These are phyloP conservation scores for Dastarcus helophoroides DNA, from an alignment of 2,888 invertebrate genomes.

Conservation along the genomic window DNA sequence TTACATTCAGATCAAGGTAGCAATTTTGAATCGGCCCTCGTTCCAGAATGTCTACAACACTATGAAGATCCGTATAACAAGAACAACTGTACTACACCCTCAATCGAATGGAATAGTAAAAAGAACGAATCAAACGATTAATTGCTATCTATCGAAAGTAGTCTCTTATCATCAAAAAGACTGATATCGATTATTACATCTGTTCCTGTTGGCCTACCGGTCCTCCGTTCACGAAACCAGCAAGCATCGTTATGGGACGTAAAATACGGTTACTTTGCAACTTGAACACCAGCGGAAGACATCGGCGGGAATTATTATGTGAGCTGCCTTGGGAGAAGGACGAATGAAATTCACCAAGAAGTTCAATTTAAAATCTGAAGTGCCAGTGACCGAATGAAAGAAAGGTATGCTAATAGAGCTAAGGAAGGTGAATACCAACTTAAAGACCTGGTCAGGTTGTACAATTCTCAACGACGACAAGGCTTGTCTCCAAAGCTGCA, in stretches of 20 bases:
- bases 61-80: slow-evolving; percentile 1
- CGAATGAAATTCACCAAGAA: no score
- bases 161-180: slow-evolving; percentile 2
- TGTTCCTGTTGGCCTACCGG: no score
- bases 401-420: no score
- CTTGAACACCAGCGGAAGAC: not conserved
- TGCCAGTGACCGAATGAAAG: no score
- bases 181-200: not conserved
- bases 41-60: slow-evolving; percentile 1
- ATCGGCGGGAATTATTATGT: no score
- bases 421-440: no score
- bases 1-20: slow-evolving; percentile 1
- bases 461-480: no score
- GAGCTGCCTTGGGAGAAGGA: no score
- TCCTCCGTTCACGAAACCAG: no score
- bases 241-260: not conserved
- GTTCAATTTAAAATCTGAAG: no score
- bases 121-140: slow-evolving; percentile 1
- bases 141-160: slow-evolving; percentile 2
- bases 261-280: slow-evolving; percentile 2
- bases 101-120: slow-evolving; percentile 5
- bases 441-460: no score
- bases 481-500: not conserved
- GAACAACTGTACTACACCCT: slow-evolving; percentile 3
- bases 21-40: not conserved